Evolutionary conservation across 2,888 invertebrate species (phyloP), one percentile per base, ranked within the genome.

Genomic region (Pasiphila rectangulata): DNA sequence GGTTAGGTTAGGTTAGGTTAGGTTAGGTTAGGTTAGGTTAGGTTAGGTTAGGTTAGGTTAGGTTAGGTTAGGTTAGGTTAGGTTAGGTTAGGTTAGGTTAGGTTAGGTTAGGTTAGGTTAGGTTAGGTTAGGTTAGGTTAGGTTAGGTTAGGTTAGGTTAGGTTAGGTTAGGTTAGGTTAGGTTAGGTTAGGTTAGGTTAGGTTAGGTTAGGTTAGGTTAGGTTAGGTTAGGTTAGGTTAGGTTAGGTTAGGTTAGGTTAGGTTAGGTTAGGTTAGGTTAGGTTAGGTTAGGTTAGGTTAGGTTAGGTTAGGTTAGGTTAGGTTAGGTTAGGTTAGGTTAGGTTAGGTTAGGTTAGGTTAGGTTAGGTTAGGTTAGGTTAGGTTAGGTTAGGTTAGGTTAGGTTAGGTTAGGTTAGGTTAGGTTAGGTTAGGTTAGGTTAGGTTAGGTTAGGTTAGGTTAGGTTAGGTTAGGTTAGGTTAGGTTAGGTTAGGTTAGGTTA

Each of bases 1-100:
- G 35, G 35, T 35, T 35, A 35, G 35, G 35, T 35, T 35, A 35
- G 35, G 35, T 35, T 35, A 35, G 35, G 35, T 35, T 35, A 35
- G 35, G 35, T 35, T 35, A 35, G 35, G 35, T 35, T 35, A 35
- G 35, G 35, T 35, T 35, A 35, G 35, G 35, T 35, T 35, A 35
- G 35, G 35, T 35, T 35, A 35, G 35, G 35, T 35, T 35, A 35
- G 35, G 35, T 35, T 35, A 35, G 35, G 35, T 35, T 35, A 35
- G 35, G 35, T 35, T 35, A 35, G 35, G 35, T 35, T 35, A 35
- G 35, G 35, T 35, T 35, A 35, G 35, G 35, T 35, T 35, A 35
- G 35, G 35, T 35, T 35, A 35, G 35, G 35, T 35, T 35, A 35
- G 35, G 35, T 35, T 35, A 35, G 35, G 35, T 35, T 35, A 35